A percentile compares a stretch with the other conserved stretches of the same genome.
These are phyloP conservation scores for Pammene aurita DNA, from an alignment of 2,888 invertebrate genomes.

Conservation along the genomic window DNA sequence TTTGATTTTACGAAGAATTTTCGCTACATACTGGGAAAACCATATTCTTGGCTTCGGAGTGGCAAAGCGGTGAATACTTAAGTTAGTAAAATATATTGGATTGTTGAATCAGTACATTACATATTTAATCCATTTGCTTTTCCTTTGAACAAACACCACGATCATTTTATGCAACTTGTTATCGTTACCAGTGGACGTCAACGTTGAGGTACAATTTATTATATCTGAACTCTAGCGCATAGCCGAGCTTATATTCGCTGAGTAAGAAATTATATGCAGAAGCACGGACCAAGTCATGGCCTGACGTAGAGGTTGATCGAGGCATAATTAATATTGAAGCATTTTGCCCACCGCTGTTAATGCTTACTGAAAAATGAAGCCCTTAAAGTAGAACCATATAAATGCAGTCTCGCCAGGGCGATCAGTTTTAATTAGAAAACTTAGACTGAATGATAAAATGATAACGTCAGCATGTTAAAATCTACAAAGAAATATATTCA, in stretches of 20 bases:
- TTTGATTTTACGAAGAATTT: too few species aligned
- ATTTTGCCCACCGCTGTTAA: conserved; percentile 48
- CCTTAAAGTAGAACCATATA: conserved; percentile 18
- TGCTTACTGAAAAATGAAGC: conserved; percentile 25
- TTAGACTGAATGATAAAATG: conserved; percentile 22
- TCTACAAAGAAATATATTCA: background rate
- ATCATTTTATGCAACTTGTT: conserved; percentile 9
- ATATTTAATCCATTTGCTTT: conserved; percentile 2
- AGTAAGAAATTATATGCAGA: conserved; percentile 81
- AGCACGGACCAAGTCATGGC: conserved; percentile 73
- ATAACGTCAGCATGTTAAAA: too few species aligned
- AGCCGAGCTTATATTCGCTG: conserved; percentile 63
- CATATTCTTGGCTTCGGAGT: too few species aligned
- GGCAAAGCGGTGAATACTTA: too few species aligned
- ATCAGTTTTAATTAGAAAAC: conserved; percentile 39
- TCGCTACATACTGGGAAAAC: too few species aligned
- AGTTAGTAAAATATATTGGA: too few species aligned
- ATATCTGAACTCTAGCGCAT: conserved; percentile 23
- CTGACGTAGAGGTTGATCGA: conserved; percentile 61
- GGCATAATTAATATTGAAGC: conserved; percentile 72
- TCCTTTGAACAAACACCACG: background rate
- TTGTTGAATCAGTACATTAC: background rate
- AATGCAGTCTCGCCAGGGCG: conserved; percentile 25
- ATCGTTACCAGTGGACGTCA: conserved; percentile 12
- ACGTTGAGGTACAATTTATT: conserved; percentile 24